phyloP scores from a whole-genome alignment of 53 echinoderm and acorn worm species.

The Patiria pectinifera region DNA sequence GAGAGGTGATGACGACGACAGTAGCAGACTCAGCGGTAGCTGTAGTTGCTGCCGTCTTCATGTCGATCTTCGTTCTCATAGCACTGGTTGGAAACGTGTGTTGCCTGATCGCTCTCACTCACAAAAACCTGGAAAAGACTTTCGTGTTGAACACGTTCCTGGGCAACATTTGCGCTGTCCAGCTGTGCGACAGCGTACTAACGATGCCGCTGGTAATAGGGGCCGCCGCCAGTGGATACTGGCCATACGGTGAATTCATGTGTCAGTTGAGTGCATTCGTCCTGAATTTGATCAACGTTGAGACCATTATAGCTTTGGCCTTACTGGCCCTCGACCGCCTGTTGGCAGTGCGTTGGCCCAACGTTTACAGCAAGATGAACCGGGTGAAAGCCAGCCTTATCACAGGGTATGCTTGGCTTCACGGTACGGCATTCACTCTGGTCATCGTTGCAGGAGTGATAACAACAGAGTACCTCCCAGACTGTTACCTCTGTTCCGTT shows the following conservation, averaged over 20 bases:
- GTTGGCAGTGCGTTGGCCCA: constrained; percentile 68
- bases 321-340: constrained; percentile 79
- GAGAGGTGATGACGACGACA: background rate
- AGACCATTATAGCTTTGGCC: constrained; percentile 70
- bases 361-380: constrained; percentile 63
- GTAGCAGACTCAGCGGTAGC: constrained; percentile 1
- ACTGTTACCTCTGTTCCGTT: constrained; percentile 79
- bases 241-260: constrained; percentile 77
- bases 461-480: constrained; percentile 64
- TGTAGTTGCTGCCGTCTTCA: constrained; percentile 63
- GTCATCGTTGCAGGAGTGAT: constrained; percentile 74
- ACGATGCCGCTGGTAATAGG: constrained; percentile 73
- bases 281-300: constrained; percentile 73
- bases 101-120: constrained; percentile 71
- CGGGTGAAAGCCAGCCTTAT: constrained; percentile 67
- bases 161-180: constrained; percentile 73
- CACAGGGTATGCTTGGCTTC: constrained; percentile 75
- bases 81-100: constrained; percentile 77
- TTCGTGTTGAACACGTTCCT: constrained; percentile 69
- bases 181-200: constrained; percentile 74
- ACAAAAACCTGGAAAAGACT: constrained; percentile 62
- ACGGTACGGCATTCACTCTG: constrained; percentile 69
- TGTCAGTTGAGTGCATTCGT: constrained; percentile 86
- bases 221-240: constrained; percentile 63
- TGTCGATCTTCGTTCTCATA: constrained; percentile 66